Conservation (phyloP, 2,888 invertebrate genomes). For the Belgica antarctica region DNA sequence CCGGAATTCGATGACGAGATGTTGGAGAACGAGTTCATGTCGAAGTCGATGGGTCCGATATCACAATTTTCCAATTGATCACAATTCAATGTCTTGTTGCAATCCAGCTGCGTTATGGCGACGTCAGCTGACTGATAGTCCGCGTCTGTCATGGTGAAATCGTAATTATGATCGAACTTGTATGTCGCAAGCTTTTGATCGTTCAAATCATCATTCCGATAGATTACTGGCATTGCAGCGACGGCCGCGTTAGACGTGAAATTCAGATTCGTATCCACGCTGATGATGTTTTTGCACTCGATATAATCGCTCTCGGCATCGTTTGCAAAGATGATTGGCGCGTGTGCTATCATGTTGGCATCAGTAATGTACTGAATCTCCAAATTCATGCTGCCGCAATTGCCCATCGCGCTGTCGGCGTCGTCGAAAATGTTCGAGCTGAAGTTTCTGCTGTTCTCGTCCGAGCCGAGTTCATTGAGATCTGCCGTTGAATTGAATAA, state of each 20-base stretch:
- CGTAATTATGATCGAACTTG: conserved; percentile 40
- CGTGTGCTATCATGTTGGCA: conserved; percentile 27
- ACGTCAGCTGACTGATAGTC: conserved; percentile 24
- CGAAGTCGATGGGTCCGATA: conserved; percentile 37
- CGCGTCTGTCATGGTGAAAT: conserved; percentile 33
- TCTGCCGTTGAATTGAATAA: conserved; percentile 38
- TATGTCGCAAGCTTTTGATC: conserved; percentile 38
- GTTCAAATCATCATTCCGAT: conserved; percentile 21
- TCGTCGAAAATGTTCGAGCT: conserved; percentile 33
- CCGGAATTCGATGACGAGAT: conserved; percentile 12
- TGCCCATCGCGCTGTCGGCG: conserved; percentile 4
- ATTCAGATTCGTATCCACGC: conserved; percentile 36
- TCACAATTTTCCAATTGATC: conserved; percentile 39
- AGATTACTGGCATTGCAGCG: conserved; percentile 24
- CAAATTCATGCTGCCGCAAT: conserved; percentile 1
- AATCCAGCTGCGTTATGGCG: conserved; percentile 33
- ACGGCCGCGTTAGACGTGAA: background rate
- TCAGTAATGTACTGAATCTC: background rate
- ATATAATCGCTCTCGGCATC: conserved; percentile 5
- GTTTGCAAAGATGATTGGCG: conserved; percentile 37
- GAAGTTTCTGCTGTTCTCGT: conserved; percentile 44
- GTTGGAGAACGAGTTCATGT: conserved; percentile 30
- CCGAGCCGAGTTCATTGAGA: conserved; percentile 35
- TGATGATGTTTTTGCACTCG: conserved; percentile 32
- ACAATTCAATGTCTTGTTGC: conserved; percentile 31